Percentiles rank a stretch among this genome's conserved stretches.
Conservation (phyloP, 2,888 invertebrate genomes). For the Phyllotreta cruciferae region DNA sequence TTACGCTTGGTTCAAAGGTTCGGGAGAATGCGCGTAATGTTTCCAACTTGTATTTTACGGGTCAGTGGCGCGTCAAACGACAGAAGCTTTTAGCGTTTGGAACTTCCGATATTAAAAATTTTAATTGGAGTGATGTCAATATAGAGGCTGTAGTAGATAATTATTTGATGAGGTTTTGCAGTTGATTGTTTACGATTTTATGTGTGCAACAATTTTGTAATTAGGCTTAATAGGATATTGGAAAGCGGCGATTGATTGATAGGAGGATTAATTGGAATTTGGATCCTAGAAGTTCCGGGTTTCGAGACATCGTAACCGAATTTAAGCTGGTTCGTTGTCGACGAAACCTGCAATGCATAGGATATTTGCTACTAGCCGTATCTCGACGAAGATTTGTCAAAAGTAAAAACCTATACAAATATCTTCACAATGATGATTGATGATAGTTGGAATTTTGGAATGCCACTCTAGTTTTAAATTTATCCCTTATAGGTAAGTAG, state of each 20-base stretch:
- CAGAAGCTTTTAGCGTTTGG: constrained; percentile 2
- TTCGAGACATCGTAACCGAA: constrained; percentile 85
- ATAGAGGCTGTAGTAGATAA: background rate
- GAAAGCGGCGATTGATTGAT: too few relatives aligned
- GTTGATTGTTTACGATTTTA: too few relatives aligned
- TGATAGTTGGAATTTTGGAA: too few relatives aligned
- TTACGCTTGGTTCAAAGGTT: constrained; percentile 17
- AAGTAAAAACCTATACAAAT: background rate
- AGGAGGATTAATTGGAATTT: background rate
- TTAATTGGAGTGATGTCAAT: constrained; percentile 4
- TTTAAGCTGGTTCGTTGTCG: constrained; percentile 87
- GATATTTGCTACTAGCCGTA: constrained; percentile 57
- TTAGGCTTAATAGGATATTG: too few relatives aligned
- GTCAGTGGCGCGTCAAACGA: background rate
- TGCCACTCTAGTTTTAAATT: too few relatives aligned
- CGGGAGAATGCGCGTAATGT: constrained; percentile 7
- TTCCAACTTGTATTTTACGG: constrained; percentile 15
- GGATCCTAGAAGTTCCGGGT: constrained; percentile 80
- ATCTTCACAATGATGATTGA: too few relatives aligned
- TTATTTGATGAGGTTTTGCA: too few relatives aligned
- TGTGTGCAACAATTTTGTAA: too few relatives aligned
- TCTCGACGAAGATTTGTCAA: background rate
- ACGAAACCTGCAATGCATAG: constrained; percentile 94
- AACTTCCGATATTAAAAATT: constrained; percentile 8
- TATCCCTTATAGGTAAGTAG: too few relatives aligned